Evolutionary conservation across 2,888 invertebrate genomes (phyloP).

Genomic region (Chromoteleia sp.): DNA sequence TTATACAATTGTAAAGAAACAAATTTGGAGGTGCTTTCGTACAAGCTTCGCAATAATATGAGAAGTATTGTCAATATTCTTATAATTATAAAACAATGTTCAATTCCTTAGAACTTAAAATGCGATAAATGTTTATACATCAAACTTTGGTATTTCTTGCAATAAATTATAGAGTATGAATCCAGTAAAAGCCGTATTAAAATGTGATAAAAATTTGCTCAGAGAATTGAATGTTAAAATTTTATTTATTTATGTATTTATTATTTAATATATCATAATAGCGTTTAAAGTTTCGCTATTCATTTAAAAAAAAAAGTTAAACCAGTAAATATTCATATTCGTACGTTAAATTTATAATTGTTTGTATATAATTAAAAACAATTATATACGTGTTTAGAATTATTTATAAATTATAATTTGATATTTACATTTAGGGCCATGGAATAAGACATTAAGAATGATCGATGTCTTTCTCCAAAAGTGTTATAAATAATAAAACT

Average conservation of each 20-base stretch:
- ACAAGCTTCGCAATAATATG: slow-evolving; percentile 35
- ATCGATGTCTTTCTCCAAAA: no score
- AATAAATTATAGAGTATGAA: slow-evolving; percentile 6
- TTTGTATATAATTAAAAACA: no score
- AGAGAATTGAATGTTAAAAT: slow-evolving; percentile 3
- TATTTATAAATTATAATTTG: no score
- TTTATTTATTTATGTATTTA: not conserved
- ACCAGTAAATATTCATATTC: no score
- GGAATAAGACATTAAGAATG: no score
- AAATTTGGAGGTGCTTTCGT: slow-evolving; percentile 44
- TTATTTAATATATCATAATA: not conserved
- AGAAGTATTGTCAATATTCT: slow-evolving; percentile 45
- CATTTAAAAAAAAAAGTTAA: no score
- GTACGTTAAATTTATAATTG: no score
- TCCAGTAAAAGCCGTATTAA: not conserved
- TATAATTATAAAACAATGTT: slow-evolving; percentile 25
- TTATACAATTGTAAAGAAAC: slow-evolving; percentile 9
- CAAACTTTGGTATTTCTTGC: slow-evolving; percentile 12
- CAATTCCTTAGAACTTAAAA: slow-evolving; percentile 12
- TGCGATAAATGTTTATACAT: slow-evolving; percentile 9
- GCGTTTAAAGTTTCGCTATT: no score
- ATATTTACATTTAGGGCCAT: no score
- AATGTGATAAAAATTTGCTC: slow-evolving; percentile 14
- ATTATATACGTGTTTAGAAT: no score
- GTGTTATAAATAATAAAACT: no score